Evolutionary conservation across 2,888 invertebrate species (phyloP), one percentile per base, ranked within the genome.

Genomic region (Hermaeophaga mercurialis): DNA sequence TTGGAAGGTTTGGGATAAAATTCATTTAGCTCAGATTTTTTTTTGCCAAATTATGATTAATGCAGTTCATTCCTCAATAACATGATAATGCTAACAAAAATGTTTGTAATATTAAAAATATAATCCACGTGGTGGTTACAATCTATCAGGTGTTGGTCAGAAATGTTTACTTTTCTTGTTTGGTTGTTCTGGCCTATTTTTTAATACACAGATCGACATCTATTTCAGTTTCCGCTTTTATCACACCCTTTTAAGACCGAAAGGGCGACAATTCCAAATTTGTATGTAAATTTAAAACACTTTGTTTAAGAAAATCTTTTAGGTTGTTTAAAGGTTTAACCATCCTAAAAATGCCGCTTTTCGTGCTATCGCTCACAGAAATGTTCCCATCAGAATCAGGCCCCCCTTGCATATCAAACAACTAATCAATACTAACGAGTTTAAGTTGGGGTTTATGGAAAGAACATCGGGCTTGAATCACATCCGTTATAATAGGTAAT

Each of bases 251-350:
- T 61, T 53, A 47, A 55, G 54, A 59, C 61, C 61, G 58, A 60
- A 55, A 54, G 46, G 57, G 60, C 56, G 58, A 50, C 55, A 56
- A 48, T 54, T 60, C 61, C 61, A 59, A 69, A 69, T 70, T 70
- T 70, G 67, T 70, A 71, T 71, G 71, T 66, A 71, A 71, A 71
- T 71, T 68, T 66, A 60, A 66, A 68, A 65, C 67, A 64, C 64
- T 71, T 70, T 69, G 67, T 69, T 69, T 66, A 69, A 66, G 66
- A 58, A 65, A 66, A 65, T 50, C 61, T 39, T 57, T 56, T 62
- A 59, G 61, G 57, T 58, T 62, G 64, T 66, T 64, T 65, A 63
- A 61, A 26, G 56, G 52, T 44, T 54, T 54, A 54, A 54, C 46
- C 33, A 41, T 47, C 46, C 36, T 33, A 34, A 33, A 34, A 41